Evolutionary conservation across 2,797 vertebrate genomes (phyloP).

Genomic region (Chaenodraco wilsoni): DNA sequence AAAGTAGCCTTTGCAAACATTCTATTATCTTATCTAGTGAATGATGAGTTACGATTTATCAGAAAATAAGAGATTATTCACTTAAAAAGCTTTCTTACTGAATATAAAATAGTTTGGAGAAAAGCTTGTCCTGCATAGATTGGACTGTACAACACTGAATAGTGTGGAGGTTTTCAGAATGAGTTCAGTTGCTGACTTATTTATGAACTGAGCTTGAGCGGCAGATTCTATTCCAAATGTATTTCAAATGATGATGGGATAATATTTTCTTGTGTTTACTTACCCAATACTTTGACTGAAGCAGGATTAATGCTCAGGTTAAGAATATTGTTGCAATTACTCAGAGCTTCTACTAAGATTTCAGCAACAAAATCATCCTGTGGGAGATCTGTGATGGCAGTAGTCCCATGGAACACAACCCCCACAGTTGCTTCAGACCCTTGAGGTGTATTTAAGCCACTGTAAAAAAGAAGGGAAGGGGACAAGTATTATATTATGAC

Average conservation of each 20-base stretch:
- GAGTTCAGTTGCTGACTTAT: too few species aligned
- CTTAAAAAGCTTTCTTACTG: too few species aligned
- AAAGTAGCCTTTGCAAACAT: background rate
- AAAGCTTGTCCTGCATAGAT: too few species aligned
- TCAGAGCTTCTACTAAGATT: background rate
- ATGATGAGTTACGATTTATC: too few species aligned
- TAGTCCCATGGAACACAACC: background rate
- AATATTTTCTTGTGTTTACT: background rate
- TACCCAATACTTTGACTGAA: background rate
- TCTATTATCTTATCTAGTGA: too few species aligned
- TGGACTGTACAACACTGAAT: too few species aligned
- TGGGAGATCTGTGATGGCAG: background rate
- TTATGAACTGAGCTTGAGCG: too few species aligned
- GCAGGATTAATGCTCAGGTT: background rate
- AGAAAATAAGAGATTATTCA: too few species aligned
- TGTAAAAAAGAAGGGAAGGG: too few species aligned
- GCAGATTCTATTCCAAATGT: background rate
- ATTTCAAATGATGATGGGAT: background rate
- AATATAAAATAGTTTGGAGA: too few species aligned
- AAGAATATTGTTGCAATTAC: accelerated
- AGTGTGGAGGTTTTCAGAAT: too few species aligned
- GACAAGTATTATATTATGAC: too few species aligned
- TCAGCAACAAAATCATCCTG: background rate
- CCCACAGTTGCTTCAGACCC: background rate
- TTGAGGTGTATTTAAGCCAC: background rate